Base-by-base conservation (phyloP, 2,888 invertebrate species). In the Cheilosia urbana region DNA sequence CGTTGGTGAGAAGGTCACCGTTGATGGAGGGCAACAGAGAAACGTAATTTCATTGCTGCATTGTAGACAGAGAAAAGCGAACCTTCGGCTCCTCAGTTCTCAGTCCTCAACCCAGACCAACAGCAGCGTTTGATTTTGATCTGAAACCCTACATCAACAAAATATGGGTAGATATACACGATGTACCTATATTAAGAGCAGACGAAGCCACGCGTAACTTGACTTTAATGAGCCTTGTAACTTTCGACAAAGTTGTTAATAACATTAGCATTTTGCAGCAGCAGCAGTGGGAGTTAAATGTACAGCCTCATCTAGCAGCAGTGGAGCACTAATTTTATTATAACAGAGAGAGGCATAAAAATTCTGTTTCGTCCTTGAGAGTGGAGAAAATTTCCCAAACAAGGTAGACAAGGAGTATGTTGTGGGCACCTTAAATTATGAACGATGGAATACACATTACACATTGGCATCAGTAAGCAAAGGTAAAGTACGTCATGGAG, bases 191-290 rank as follows among this genome's bases (percentile, higher is more conserved):
- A 15, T 53, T 53, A 42, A 73, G 17, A 66, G 55, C 37, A 21
- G 45, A 24, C 42, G 51, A 42, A 55, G 47, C 47, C 17, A 19
- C 47, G 47, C 47, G 47, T 68, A 77, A 77, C 68, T 69, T 77
- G 77, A 77, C 68, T 69, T 77, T 77, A 77, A 77, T 77, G 77
- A 77, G 77, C 77, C 68, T 69, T 69, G 77, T 77, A 68, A 77
- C 77, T 77, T 77, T 77, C 37, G 62, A 9, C 6, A 77, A 77
- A 77, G 77, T 77, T 77, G 68, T 55, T 77, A 77, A 77, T 77
- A 77, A 68, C 17, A 69, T 77, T 77, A 77, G 55, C 68, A 69
- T 58, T 66, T 42, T 66, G 53, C 65, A 62, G 27, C 37, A 58
- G 60, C 21, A 53, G 17, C 27, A 58, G 45, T 37, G 49, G 19